A percentile compares a stretch with the other conserved stretches of the same genome.
Evolutionary conservation across 2,888 invertebrate species (phyloP).

Genomic region (Sphecodes monilicornis): DNA sequence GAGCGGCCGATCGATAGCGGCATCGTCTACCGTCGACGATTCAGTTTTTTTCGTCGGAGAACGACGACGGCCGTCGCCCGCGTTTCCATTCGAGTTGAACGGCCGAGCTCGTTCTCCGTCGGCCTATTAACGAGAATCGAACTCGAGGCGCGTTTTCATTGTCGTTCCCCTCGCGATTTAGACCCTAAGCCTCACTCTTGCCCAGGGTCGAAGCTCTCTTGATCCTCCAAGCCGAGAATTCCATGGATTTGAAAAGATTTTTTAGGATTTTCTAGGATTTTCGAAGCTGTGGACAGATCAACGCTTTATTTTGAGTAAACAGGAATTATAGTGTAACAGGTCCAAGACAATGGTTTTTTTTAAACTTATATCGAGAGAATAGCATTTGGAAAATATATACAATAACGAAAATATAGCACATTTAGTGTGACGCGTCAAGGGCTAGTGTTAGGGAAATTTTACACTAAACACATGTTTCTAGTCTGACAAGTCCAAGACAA

Average conservation of each 20-base stretch:
- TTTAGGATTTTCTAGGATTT: neutral
- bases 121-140: constrained; percentile 58
- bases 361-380: no score
- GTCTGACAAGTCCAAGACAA: no score
- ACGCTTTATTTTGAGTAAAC: neutral
- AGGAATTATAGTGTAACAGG: no score
- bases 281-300: neutral
- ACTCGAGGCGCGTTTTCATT: constrained; percentile 47
- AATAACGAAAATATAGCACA: no score
- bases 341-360: no score
- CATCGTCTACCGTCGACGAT: constrained; percentile 45
- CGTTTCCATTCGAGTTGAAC: constrained; percentile 49
- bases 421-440: no score
- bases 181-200: constrained; percentile 8
- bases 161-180: constrained; percentile 29
- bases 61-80: constrained; percentile 4
- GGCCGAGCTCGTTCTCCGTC: constrained; percentile 26
- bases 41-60: constrained; percentile 31
- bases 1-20: constrained; percentile 49
- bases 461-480: no score
- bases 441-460: no score
- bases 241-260: neutral
- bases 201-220: constrained; percentile 29
- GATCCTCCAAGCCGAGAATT: neutral
- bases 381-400: no score